Base-by-base conservation (phyloP, 2,113 vertebrate genomes). In the Nestor notabilis region DNA sequence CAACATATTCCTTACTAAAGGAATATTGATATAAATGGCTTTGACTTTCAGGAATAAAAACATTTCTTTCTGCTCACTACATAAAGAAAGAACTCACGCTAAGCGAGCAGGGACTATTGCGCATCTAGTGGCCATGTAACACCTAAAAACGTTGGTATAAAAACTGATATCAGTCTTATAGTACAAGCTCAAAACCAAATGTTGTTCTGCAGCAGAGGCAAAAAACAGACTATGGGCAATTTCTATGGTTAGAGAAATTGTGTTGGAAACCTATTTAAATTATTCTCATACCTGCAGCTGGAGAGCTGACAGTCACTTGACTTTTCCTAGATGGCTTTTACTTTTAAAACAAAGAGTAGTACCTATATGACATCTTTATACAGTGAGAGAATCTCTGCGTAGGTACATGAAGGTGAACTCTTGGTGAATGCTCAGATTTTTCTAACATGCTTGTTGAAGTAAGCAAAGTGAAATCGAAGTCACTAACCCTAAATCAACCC, bases 41-140 rank as follows among this genome's bases (percentile, higher is more conserved):
- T 85, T 49, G 70, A 85, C 39, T 90, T 82, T 12, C 50, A 93
- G 74, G 79, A 95, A 92, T 71, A 83, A 80, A 90, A 92, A 23
- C 31, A 29, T 53, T 85, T 65, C 53, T 27, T 80, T 56, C 69
- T 53, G n/a, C 58, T 81, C 3, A 4, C 33, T 64, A 29, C 20
- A 20, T 33, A 35, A 84, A 61, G 53, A 50, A 89, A 80, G 28
- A 87, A 83, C 15, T 44, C 19, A 10, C 17, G 74, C 46, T 55
- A 74, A 87, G 37, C 27, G 44, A 84, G 82, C 39, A 84, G 37
- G 28, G n/a, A 63, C 46, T 33, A 33, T 44, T 87, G 66, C 5
- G 2, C 39, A 60, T 37, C 17, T 50, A 23, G 10, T 33, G 53
- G 31, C 35, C 53, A 66, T 6, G 13, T 24, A 50, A 17, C 25